Evolutionary conservation across 92 coral and sea anemone species (phyloP), one percentile per base, ranked within the genome.

Genomic region (Zoanthus solanderi): DNA sequence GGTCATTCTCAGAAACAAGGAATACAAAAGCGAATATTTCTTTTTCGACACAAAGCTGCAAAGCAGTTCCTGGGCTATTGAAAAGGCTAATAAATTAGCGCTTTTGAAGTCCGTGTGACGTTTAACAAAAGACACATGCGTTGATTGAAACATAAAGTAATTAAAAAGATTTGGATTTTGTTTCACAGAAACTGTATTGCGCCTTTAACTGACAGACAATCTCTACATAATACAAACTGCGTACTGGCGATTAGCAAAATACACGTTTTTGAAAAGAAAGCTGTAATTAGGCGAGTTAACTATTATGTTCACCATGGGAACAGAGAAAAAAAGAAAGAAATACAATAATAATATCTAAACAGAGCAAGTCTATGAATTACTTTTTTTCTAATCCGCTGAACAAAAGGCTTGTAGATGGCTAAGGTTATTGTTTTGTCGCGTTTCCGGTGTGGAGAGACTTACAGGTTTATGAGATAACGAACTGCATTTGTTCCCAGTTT

Each of bases 391-490:
- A 66, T 28, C 23, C 61, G 8, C 44, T 0, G 47, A 45, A 81
- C 23, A 81, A 81, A 66, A 63, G 75, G 44, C 18, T 48, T 46
- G 44, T 28, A 1, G 29, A 66, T 12, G 18, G 29, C 23, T 80
- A 46, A 80, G 58, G 56, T 47, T 18, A 61, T 60, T 79, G 11
- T 45, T 37, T 80, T 65, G 57, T 66, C 12, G 12, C 44, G 29
- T 81, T 66, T 81, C 75, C 58, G 85, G 85, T 50, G 23, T 67
- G 65, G 7, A 81, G 85, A 71, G 85, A 81, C 17, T 65, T 65
- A 81, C 63, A 7, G 85, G 42, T 60, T 42, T 44, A 65, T 81
- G 75, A 66, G 23, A 81, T 66, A 81, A 81, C 45, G 60, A 73
- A 10, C 9, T 34, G 12, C 75, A 32, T 80, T 81, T 81, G 76